Evolutionary conservation across 2,113 vertebrate genomes (phyloP).

Genomic region (Empidonax alnorum): DNA sequence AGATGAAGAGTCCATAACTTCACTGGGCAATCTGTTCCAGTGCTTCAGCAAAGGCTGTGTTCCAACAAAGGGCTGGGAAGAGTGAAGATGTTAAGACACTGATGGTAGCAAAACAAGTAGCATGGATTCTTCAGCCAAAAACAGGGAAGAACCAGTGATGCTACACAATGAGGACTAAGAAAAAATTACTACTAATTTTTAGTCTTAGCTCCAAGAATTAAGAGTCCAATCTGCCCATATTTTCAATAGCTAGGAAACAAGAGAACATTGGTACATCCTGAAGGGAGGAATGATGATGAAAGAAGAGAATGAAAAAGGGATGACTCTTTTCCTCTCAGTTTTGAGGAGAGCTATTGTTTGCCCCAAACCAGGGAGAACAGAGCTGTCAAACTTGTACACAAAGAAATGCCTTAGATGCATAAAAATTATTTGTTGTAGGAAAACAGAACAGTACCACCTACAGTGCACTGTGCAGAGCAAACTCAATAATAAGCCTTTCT

Average conservation of each 20-base stretch:
- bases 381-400: not conserved
- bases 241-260: not conserved
- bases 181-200: not conserved
- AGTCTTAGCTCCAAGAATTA: not conserved
- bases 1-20: not conserved
- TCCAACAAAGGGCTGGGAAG: not conserved
- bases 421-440: not conserved
- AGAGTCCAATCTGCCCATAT: not conserved
- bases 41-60: not conserved
- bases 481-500: not conserved
- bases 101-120: not conserved
- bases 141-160: not conserved
- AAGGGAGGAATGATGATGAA: not conserved
- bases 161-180: not conserved
- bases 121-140: not conserved
- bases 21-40: not conserved
- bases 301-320: not conserved
- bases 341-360: not conserved
- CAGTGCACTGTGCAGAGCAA: not conserved
- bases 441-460: not conserved
- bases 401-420: not conserved
- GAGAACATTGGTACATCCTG: rapidly evolving
- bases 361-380: not conserved
- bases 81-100: not conserved
- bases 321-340: not conserved